Base-by-base conservation (phyloP, 2,797 vertebrate genomes). In the Pseudopleuronectes americanus region DNA sequence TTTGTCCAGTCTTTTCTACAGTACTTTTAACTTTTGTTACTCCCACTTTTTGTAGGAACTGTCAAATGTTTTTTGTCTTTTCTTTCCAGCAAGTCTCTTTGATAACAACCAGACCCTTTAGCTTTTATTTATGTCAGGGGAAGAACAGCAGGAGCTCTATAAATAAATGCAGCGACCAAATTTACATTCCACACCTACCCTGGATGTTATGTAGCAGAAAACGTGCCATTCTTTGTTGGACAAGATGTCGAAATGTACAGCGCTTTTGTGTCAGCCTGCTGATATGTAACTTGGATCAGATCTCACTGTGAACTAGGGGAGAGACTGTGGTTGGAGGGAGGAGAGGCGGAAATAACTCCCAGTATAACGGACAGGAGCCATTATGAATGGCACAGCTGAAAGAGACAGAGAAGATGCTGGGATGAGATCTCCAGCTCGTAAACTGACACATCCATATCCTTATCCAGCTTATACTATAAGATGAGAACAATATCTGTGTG, bases 11-110 rank as follows among this genome's bases (percentile, higher is more conserved):
- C 63, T 92, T 94, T 94, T 94, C 82, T 93, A 92, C 87, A 69
- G 77, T 83, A 77, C 81, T 94, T 94, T 89, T 90, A 90, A 89
- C 88, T 88, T 93, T 94, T 94, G 90, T 93, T 94, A 95, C 88
- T 83, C 77, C 78, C 84, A 74, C 81, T 84, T 94, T 94, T 92
- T 93, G 81, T 90, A 93, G 88, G 67, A 86, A 65, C 45, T 33
- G 69, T 76, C 70, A 62, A 78, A 67, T 71, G 22, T 79, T 81
- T 76, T 68, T 79, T 79, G 66, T 80, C 68, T 86, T 92, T 55
- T 90, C 74, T 85, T 91, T 92, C 71, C 78, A 79, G 89, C 51
- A 70, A 88, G 73, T 76, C 85, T 85, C 58, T 90, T 93, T 89
- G 87, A 92, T 90, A 90, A 87, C 66, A 85, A 80, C 72, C 75